A percentile compares a stretch with the other conserved stretches of the same genome.
phyloP scores from a whole-genome alignment of 2,888 invertebrate genomes.

The Noctua comes region DNA sequence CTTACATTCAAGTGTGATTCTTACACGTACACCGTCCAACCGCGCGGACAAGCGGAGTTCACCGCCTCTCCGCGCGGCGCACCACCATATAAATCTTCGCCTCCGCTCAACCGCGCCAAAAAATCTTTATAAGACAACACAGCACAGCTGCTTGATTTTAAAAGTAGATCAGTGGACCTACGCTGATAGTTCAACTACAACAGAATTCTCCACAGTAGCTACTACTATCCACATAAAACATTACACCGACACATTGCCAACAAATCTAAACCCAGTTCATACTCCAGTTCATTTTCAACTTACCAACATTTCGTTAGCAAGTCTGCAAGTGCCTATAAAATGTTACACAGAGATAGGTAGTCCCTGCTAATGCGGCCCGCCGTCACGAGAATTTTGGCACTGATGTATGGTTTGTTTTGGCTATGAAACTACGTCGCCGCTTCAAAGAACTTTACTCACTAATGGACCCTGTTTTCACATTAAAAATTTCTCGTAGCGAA shows the following conservation, averaged over 20 bases:
- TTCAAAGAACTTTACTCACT: constrained; percentile 74
- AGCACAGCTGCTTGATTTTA: not conserved
- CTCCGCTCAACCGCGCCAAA: not conserved
- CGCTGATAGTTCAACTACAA: not conserved
- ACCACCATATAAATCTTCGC: not conserved
- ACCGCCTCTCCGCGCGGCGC: not conserved
- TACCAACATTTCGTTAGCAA: constrained; percentile 45
- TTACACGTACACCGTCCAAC: not conserved
- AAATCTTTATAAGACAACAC: not conserved
- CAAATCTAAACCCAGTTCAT: constrained; percentile 1
- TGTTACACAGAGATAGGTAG: constrained; percentile 55
- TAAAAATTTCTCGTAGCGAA: constrained; percentile 72
- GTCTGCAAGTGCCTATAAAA: constrained; percentile 52
- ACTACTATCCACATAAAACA: not conserved
- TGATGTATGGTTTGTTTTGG: constrained; percentile 90
- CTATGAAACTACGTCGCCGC: constrained; percentile 78
- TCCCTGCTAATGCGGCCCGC: constrained; percentile 66
- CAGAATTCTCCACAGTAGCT: not conserved
- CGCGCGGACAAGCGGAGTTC: too few relatives aligned
- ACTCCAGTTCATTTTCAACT: constrained; percentile 42
- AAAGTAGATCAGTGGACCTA: not conserved
- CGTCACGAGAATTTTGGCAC: constrained; percentile 83
- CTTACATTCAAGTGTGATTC: not conserved
- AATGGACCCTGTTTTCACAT: constrained; percentile 83
- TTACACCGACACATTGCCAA: constrained; percentile 1